Evolutionary conservation across 2,888 invertebrate genomes (phyloP).

Genomic region (Lepeophtheirus nordmannii): DNA sequence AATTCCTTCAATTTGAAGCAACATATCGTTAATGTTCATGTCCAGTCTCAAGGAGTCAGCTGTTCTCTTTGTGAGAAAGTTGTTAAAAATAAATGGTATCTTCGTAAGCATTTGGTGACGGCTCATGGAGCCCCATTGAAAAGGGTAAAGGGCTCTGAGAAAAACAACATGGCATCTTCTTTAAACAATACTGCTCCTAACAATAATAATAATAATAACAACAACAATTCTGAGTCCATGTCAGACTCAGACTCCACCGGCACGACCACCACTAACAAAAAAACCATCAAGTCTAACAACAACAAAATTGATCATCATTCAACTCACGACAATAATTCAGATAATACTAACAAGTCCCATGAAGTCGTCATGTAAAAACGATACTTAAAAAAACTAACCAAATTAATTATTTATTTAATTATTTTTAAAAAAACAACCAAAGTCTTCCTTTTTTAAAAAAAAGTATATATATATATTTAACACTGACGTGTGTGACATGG

Average conservation of each 20-base stretch:
- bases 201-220: conserved; percentile 27
- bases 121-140: conserved; percentile 32
- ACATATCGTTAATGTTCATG: conserved; percentile 34
- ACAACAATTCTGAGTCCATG: neutral
- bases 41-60: conserved; percentile 32
- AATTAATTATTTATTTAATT: no score
- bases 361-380: neutral
- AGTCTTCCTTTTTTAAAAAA: no score
- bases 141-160: conserved; percentile 25
- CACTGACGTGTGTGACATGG: no score
- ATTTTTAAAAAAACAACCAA: no score
- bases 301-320: neutral
- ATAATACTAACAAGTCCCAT: neutral
- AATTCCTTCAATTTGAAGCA: conserved; percentile 34
- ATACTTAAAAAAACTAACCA: no score
- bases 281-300: neutral
- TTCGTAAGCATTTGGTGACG: conserved; percentile 33
- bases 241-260: no score
- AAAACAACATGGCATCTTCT: neutral
- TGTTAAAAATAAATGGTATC: conserved; percentile 34
- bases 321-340: neutral
- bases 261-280: neutral
- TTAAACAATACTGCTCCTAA: conserved; percentile 33
- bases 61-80: conserved; percentile 32
- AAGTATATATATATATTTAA: no score